A percentile compares a stretch with the other conserved stretches of the same genome.
Conservation (phyloP, 2,113 vertebrate species). For the Erythrolamprus reginae region DNA sequence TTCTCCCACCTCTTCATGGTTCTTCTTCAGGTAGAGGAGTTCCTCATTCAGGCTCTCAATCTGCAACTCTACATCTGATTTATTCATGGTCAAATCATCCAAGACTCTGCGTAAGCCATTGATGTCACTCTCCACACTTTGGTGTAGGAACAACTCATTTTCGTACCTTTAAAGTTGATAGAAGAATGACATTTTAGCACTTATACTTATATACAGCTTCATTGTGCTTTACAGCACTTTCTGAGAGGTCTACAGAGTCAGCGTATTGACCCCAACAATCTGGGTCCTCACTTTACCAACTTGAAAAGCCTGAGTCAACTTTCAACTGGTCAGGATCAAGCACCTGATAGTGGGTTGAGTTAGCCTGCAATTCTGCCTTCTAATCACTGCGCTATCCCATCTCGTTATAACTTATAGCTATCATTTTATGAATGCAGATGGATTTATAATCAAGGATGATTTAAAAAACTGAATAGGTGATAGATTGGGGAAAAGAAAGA, state of each 20-base stretch:
- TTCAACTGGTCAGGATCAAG: background rate
- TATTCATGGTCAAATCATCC: slow-evolving; percentile 57
- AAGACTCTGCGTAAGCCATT: slow-evolving; percentile 49
- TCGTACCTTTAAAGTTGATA: slow-evolving; percentile 63
- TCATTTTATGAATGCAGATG: background rate
- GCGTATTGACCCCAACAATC: background rate
- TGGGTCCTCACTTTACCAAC: background rate
- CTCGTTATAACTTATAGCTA: background rate
- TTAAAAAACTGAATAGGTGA: background rate
- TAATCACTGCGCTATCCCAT: background rate
- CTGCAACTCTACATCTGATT: slow-evolving; percentile 61
- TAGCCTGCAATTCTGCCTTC: background rate
- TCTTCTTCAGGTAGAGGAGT: slow-evolving; percentile 59
- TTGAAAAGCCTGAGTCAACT: background rate
- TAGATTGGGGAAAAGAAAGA: rapidly evolving
- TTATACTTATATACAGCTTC: background rate
- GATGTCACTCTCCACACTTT: slow-evolving; percentile 42
- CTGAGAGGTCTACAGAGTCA: background rate
- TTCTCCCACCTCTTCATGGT: slow-evolving; percentile 66
- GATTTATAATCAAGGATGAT: background rate
- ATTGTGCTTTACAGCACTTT: background rate
- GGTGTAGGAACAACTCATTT: slow-evolving; percentile 54
- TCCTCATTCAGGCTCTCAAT: slow-evolving; percentile 66
- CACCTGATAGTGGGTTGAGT: background rate
- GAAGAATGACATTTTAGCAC: background rate